These are phyloP conservation scores for Monochamus saltuarius DNA, from an alignment of 1,140 invertebrate genomes.

Conservation along the genomic window DNA sequence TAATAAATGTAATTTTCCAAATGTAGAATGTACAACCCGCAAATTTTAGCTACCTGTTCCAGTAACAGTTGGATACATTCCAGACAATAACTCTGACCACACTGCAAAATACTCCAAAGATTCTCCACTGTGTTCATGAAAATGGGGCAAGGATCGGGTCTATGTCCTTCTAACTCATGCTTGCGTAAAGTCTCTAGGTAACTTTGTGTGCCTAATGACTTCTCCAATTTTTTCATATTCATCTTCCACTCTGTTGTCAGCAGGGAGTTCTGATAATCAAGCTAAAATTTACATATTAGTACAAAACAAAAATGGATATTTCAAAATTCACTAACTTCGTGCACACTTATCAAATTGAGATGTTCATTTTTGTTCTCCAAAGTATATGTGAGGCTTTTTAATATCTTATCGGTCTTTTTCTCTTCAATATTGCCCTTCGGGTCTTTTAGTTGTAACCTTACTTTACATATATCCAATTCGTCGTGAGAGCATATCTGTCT, in stretches of 20 bases:
- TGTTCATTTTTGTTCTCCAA: slow-evolving; percentile 47
- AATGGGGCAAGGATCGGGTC: slow-evolving; percentile 69
- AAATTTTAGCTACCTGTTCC: slow-evolving; percentile 39
- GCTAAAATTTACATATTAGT: slow-evolving; percentile 35
- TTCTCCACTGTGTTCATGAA: slow-evolving; percentile 61
- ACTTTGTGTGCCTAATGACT: slow-evolving; percentile 48
- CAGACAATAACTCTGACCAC: slow-evolving; percentile 70
- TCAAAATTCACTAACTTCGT: slow-evolving; percentile 51
- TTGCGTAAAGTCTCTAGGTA: slow-evolving; percentile 53
- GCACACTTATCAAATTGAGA: slow-evolving; percentile 54
- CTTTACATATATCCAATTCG: slow-evolving; percentile 75
- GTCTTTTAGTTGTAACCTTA: slow-evolving; percentile 59
- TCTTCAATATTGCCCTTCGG: slow-evolving; percentile 27
- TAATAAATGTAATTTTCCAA: too few relatives aligned
- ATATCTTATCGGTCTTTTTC: slow-evolving; percentile 35
- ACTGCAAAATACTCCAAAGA: slow-evolving; percentile 67
- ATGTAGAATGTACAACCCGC: too few relatives aligned
- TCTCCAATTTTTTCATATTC: slow-evolving; percentile 49
- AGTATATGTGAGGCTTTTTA: slow-evolving; percentile 41
- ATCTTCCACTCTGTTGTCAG: slow-evolving; percentile 42
- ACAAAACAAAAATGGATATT: neutral
- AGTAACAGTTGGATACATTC: slow-evolving; percentile 58
- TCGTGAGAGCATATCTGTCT: slow-evolving; percentile 66
- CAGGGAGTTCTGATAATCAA: slow-evolving; percentile 38
- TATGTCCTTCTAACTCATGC: slow-evolving; percentile 45